Base-by-base conservation (phyloP, 2,888 invertebrate species). In the Odontomyia ornata region DNA sequence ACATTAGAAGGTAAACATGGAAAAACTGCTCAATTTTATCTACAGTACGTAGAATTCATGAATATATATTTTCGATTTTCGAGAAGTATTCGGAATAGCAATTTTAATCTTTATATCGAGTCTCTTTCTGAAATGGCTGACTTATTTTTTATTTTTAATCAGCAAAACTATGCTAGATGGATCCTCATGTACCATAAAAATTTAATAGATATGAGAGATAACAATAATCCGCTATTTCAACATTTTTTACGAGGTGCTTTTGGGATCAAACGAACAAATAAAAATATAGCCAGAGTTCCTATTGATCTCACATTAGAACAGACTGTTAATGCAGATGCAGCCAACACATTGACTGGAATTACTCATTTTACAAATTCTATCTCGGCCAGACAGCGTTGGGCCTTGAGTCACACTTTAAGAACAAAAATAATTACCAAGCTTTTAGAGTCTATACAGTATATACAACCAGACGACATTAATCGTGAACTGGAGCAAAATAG, bases 281-380 rank as follows among this genome's bases (percentile, higher is more conserved):
- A 73, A 18, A n/a, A 11, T 57, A 56, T 73, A 9, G 25, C 60
- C 7, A 73, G 79, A 72, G 36, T 25, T 43, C 79, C 81, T 21
- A 60, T 80, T 27, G 82, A 81, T 65, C 72, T 81, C 23, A 79
- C 79, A 30, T 71, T 83, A 13, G 84, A 84, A 72, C 83, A 84
- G 77, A 84, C 84, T 1, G 82, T 84, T 3, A 85, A 84, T 78
- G 83, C 83, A 60, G 83, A 85, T 78, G 83, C 84, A 72, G 83
- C 80, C 9, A 80, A 79, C 47, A 81, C 78, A 78, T 77, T 83
- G 5, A 82, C 82, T 56, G 84, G 83, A 75, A 75, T 83, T 7
- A 11, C 25, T 25, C 11, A 25, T 21, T 60, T 25, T 23, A 60
- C 27, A 13, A 18, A 25, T 23, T 60, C 25, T 18, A 60, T 60